A percentile compares a stretch with the other conserved stretches of the same genome.
phyloP scores from a whole-genome alignment of 1,140 invertebrate species.

The Apis dorsata region DNA sequence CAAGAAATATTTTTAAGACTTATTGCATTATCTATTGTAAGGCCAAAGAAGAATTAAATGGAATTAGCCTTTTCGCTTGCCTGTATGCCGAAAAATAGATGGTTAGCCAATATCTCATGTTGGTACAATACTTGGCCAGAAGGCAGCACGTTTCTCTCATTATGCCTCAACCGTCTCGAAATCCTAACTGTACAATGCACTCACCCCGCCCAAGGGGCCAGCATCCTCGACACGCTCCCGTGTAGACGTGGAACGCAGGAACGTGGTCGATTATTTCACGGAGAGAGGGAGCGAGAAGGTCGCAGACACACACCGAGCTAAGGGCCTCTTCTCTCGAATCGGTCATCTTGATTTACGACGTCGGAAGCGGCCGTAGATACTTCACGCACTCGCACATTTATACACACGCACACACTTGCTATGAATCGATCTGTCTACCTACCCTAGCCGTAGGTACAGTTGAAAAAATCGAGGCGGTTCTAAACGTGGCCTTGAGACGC shows the following conservation, averaged over 20 bases:
- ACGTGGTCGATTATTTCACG: conserved; percentile 65
- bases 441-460: background rate
- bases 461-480: background rate
- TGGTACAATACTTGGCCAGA: conserved; percentile 50
- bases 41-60: no score
- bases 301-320: conserved; percentile 33
- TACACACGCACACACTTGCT: background rate
- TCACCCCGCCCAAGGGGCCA: conserved; percentile 70
- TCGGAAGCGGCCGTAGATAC: conserved; percentile 20
- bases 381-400: conserved; percentile 8
- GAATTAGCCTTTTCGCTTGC: no score
- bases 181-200: conserved; percentile 72
- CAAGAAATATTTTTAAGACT: no score
- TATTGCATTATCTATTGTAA: no score
- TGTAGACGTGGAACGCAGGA: conserved; percentile 55
- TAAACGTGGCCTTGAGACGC: background rate
- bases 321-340: conserved; percentile 41
- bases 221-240: conserved; percentile 34
- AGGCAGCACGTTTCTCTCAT: conserved; percentile 75
- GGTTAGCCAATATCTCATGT: no score
- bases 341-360: conserved; percentile 56
- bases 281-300: conserved; percentile 63
- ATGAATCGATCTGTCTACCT: background rate
- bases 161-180: conserved; percentile 67
- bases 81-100: no score